Conservation (phyloP, 2,113 vertebrate genomes). For the Anolis sagrei region DNA sequence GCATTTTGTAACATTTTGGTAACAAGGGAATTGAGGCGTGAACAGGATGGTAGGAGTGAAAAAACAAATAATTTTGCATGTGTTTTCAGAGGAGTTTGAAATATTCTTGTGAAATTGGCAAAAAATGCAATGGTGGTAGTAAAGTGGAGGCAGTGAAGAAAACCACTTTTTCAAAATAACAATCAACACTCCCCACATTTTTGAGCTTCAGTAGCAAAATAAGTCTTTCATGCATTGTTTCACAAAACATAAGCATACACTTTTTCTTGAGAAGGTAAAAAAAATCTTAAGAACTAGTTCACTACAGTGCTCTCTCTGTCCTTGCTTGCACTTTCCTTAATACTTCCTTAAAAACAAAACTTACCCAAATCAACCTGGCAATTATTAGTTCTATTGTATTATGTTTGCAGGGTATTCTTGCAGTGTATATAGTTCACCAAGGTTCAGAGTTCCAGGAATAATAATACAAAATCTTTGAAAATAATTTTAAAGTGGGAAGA, state of each 20-base stretch:
- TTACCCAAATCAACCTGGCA: neutral
- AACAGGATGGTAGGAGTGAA: neutral
- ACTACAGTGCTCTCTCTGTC: neutral
- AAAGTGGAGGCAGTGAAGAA: neutral
- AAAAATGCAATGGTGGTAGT: conserved; percentile 30
- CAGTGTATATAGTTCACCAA: neutral
- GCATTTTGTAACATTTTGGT: conserved; percentile 42
- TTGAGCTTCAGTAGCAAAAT: neutral
- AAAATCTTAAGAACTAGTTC: too few relatives aligned
- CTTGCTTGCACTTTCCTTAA: neutral
- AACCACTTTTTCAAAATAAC: neutral
- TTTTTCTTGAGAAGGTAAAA: too few relatives aligned
- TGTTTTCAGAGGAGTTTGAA: conserved; percentile 9
- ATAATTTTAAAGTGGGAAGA: neutral
- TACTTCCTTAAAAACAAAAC: neutral
- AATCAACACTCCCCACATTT: neutral
- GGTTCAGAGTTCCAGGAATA: neutral
- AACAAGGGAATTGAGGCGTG: neutral
- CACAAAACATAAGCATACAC: neutral
- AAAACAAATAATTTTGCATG: conserved; percentile 26
- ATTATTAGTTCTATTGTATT: neutral
- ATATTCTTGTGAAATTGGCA: conserved; percentile 34
- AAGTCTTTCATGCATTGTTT: conserved; percentile 3
- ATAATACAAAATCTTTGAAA: neutral
- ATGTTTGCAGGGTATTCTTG: neutral